phyloP scores from a whole-genome alignment of 2,888 invertebrate species.

The Heliconius aoede region DNA sequence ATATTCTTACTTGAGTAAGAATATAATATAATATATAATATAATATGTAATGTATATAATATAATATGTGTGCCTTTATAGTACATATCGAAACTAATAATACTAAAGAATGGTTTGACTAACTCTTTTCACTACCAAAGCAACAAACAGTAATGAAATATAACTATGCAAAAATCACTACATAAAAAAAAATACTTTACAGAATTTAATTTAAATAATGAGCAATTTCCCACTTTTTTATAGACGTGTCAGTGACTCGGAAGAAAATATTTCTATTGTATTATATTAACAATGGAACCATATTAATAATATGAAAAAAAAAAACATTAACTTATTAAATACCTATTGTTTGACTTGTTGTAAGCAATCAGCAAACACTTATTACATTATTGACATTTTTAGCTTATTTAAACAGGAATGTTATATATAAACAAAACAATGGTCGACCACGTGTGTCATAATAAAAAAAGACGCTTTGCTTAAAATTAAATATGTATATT shows the following conservation, averaged over 20 bases:
- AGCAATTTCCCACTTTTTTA: not conserved
- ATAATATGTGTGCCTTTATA: too few relatives aligned
- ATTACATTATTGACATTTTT: not conserved
- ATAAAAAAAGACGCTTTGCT: not conserved
- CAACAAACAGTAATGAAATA: too few relatives aligned
- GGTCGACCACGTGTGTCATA: not conserved
- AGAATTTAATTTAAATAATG: not conserved
- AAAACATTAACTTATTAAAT: not conserved
- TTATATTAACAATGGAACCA: not conserved
- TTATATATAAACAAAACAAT: conserved; percentile 1
- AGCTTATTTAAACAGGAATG: conserved; percentile 6
- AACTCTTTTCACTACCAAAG: too few relatives aligned
- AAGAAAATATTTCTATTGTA: not conserved
- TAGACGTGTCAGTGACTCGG: not conserved
- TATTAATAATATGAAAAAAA: not conserved
- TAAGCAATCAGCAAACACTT: not conserved
- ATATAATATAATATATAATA: too few relatives aligned
- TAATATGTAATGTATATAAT: too few relatives aligned
- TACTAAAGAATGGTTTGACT: too few relatives aligned
- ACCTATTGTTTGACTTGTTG: not conserved
- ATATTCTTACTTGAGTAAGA: too few relatives aligned
- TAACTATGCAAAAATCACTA: too few relatives aligned
- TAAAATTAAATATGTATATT: not conserved
- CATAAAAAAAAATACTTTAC: not conserved
- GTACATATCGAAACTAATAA: too few relatives aligned